These are phyloP conservation scores for Notodonta ziczac DNA, from an alignment of 2,888 invertebrate genomes.

Conservation along the genomic window DNA sequence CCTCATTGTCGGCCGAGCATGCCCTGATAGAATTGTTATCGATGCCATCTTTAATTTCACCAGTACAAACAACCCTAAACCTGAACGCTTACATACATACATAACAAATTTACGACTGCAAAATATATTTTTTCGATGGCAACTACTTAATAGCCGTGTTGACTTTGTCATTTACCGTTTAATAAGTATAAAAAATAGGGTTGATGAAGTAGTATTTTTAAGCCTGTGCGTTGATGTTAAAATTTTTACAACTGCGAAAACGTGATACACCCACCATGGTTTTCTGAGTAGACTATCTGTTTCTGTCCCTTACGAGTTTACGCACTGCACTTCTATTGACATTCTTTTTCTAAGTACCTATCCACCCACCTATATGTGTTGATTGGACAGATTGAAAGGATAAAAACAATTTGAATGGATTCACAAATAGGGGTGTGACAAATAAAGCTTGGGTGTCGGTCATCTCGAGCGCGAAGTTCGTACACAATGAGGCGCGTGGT, in stretches of 20 bases:
- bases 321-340: too few relatives aligned
- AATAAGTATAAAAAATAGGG: not conserved
- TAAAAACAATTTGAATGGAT: slow-evolving; percentile 9
- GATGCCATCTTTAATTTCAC: slow-evolving; percentile 86
- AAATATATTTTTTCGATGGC: not conserved
- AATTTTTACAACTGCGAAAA: too few relatives aligned
- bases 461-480: slow-evolving; percentile 56
- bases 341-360: too few relatives aligned
- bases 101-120: slow-evolving; percentile 3
- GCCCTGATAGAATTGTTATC: slow-evolving; percentile 85
- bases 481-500: slow-evolving; percentile 70
- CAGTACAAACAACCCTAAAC: slow-evolving; percentile 58
- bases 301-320: too few relatives aligned
- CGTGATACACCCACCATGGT: too few relatives aligned
- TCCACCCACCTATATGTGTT: too few relatives aligned
- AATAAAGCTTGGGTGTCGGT: slow-evolving; percentile 53
- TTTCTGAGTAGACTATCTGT: too few relatives aligned
- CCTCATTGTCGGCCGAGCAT: slow-evolving; percentile 70
- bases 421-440: slow-evolving; percentile 57
- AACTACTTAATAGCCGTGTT: too few relatives aligned
- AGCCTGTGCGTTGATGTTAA: too few relatives aligned
- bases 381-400: not conserved
- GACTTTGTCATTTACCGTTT: not conserved
- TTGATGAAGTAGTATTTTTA: too few relatives aligned
- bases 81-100: slow-evolving; percentile 19